Percentiles rank a stretch among this genome's conserved stretches.
Conservation (phyloP, 2,113 vertebrate genomes). For the Beaufortia kweichowensis region DNA sequence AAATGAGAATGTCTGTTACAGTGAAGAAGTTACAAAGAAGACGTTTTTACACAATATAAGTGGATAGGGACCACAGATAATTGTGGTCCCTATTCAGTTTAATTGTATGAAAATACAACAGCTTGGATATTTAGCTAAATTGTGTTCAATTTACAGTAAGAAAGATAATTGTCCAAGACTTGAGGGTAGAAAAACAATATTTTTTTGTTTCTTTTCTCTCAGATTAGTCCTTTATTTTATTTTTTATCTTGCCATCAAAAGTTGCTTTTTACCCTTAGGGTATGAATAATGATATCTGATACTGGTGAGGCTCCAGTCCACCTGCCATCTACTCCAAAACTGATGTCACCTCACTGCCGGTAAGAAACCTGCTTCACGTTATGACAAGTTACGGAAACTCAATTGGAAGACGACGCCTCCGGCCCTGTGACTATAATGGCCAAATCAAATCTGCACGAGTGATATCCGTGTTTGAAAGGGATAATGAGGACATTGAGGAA, state of each 20-base stretch:
- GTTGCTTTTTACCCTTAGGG: not conserved
- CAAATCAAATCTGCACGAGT: conserved; percentile 75
- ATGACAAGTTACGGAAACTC: conserved; percentile 69
- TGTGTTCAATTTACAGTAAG: too few relatives aligned
- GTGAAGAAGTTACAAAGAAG: too few relatives aligned
- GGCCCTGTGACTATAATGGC: conserved; percentile 63
- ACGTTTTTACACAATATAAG: too few relatives aligned
- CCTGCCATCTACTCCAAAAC: conserved; percentile 63
- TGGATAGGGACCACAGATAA: too few relatives aligned
- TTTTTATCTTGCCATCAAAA: not conserved
- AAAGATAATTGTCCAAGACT: too few relatives aligned
- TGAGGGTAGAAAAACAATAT: not conserved
- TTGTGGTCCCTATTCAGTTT: too few relatives aligned
- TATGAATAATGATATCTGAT: conserved; percentile 15
- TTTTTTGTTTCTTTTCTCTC: not conserved
- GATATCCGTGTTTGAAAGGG: conserved; percentile 69
- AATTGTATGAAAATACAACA: too few relatives aligned
- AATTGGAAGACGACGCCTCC: conserved; percentile 57
- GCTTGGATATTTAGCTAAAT: too few relatives aligned
- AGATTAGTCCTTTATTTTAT: not conserved
- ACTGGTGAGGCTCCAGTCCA: conserved; percentile 49
- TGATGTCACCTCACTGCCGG: conserved; percentile 73
- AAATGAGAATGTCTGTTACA: too few relatives aligned
- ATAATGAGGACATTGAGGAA: conserved; percentile 68
- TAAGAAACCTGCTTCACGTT: conserved; percentile 68